Base-by-base conservation (phyloP, 2,797 vertebrate genomes). In the Lacerta bilineata region DNA sequence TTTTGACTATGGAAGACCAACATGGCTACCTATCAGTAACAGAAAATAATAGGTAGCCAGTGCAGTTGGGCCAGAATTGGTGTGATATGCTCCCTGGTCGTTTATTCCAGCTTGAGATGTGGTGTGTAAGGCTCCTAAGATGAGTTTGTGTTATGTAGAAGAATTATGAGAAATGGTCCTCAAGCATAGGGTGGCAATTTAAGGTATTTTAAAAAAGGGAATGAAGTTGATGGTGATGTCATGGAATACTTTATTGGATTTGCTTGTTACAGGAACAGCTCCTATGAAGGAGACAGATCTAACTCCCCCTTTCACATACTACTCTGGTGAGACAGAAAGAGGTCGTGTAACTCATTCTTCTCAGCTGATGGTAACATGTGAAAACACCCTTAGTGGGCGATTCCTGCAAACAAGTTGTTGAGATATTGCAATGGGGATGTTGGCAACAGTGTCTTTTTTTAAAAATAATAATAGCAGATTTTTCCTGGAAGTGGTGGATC, bases 191-290 rank as follows among this genome's bases (percentile, higher is more conserved):
- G 36, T 1, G 7, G 39, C 33, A 84, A 71, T 78, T n/a, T 79
- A 77, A 84, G 68, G 10, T 27, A 43, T 84, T 8, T 88, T 88
- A 25, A 29, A 69, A 71, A 75, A 41, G 71, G 29, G 20, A 78
- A 79, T 27, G 78, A 83, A 13, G n/a, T 8, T 50, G 33, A 20
- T 61, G 2, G 5, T 17, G 8, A 50, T 50, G 50, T 13, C 50
- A 50, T 50, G 50, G 50, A 50, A 50, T 50, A 50, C 50, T 50
- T 50, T 50, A 61, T 41, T 33, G 13, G 29, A 64, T 11, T 72
- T 39, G 55, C 29, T 43, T 50, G 43, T 59, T 72, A 8, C 18
- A 64, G 27, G 18, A 64, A 61, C 15, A 8, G 6, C 11, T 77
- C 23, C 25, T n/a, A 17, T 2, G 11, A 2, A 4, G 50, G 33